phyloP scores from a whole-genome alignment of 2,888 invertebrate species.

The Clistopyga incitator region DNA sequence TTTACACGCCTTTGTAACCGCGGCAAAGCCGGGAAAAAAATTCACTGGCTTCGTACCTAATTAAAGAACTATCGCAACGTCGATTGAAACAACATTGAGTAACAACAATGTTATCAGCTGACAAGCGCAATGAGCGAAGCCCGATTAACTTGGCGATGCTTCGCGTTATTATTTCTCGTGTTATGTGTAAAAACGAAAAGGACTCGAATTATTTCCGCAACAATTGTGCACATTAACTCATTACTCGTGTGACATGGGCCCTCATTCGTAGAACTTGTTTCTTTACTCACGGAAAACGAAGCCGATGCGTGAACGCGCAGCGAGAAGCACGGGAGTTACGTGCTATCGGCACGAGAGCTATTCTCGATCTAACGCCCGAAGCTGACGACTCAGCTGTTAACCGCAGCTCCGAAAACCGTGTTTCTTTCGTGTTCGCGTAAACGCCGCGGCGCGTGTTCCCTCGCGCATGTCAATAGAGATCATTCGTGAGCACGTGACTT shows the following conservation, averaged over 20 bases:
- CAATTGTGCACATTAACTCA: not conserved
- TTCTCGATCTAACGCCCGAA: not conserved
- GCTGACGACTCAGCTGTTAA: not conserved
- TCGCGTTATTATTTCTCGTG: not conserved
- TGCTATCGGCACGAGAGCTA: not conserved
- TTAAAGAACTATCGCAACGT: not conserved
- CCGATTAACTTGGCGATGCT: not conserved
- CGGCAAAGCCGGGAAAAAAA: not conserved
- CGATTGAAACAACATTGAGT: not conserved
- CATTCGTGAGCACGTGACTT: not conserved
- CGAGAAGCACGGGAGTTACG: not conserved
- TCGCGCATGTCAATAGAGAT: constrained; percentile 27
- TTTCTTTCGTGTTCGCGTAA: not conserved
- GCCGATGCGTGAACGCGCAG: not conserved
- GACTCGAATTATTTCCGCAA: no score
- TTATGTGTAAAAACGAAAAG: not conserved
- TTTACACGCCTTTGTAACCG: no score
- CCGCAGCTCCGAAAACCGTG: not conserved
- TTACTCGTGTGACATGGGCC: not conserved
- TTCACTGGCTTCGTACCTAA: not conserved
- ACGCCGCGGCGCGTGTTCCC: not conserved
- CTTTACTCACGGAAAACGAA: not conserved
- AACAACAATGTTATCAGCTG: not conserved
- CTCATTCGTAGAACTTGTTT: no score
- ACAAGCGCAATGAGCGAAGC: not conserved